Base-by-base conservation (phyloP, 2,888 invertebrate species). In the Andrena dorsata region DNA sequence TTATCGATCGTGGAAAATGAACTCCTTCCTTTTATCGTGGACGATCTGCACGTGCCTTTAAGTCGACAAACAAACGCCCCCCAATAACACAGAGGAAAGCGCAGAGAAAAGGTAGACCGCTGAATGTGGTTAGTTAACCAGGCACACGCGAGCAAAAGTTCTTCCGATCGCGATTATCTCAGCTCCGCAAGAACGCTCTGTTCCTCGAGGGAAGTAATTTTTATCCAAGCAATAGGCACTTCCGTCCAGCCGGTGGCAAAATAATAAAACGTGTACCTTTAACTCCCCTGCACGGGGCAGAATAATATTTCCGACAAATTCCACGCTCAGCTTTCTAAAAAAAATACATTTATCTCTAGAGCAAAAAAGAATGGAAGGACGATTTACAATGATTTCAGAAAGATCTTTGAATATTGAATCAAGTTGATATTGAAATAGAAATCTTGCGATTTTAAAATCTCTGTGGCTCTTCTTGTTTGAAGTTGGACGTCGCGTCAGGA, bases 1-100 rank as follows among this genome's bases (percentile, higher is more conserved):
- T 32, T 77, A 82, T 82, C 58, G 82, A 81, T 81, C 72, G 77
- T 7, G 60, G 32, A 60, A 61, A 73, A 73, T 64, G 32, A 69
- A 69, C 60, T 30, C 53, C n/a, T 64, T 30, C 53, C 23, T 64
- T 69, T 13, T 76, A 69, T 81, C 82, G 53, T 26, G 28, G 8
- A 5, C 47, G 76, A 81, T 76, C 76, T 26, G 13, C 65, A 76
- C 41, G 68, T 72, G 68, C 64, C 72, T 47, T 47, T 69, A 64
- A 47, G 68, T 72, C 68, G 63, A 49, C 76, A 72, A 82, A 82
- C 82, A 68, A 80, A 78, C 71, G 51, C 35, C 7, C 23, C 5
- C 53, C 6, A 23, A 35, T 60, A 23, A 53, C 30, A 51, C 23
- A 23, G 23, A 32, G n/a, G 23, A 63, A 60, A 51, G 13, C 13